A percentile compares a stretch with the other conserved stretches of the same genome.
Evolutionary conservation across 2,113 vertebrate species (phyloP).

Genomic region (Cygnus buccinator): DNA sequence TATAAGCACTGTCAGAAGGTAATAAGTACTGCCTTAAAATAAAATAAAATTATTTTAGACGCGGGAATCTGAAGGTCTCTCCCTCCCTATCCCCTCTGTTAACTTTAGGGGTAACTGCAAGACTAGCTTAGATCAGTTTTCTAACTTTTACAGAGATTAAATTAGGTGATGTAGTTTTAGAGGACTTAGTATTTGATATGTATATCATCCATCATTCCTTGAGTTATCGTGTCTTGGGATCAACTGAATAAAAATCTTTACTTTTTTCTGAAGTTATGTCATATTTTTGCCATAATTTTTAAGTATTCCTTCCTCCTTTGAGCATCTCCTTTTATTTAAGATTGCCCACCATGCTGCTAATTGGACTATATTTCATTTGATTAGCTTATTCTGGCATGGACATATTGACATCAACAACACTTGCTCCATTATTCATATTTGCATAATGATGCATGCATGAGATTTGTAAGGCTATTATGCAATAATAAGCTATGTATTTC

Average conservation of each 20-base stretch:
- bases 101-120: neutral
- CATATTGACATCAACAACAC: constrained; percentile 32
- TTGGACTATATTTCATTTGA: constrained; percentile 48
- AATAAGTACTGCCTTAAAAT: neutral
- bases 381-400: constrained; percentile 27
- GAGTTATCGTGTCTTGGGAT: neutral
- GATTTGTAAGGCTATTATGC: constrained; percentile 55
- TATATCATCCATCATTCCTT: neutral
- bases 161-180: neutral
- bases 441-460: constrained; percentile 39
- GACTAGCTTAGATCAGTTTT: neutral
- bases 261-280: neutral
- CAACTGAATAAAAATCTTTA: neutral
- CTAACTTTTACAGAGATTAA: neutral
- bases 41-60: neutral
- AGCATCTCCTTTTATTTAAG: constrained; percentile 9
- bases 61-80: neutral
- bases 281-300: neutral
- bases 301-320: neutral
- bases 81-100: neutral
- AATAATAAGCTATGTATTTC: constrained; percentile 53
- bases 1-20: neutral
- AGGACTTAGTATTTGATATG: neutral
- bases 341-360: constrained; percentile 5
- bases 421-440: constrained; percentile 38